Evolutionary conservation across 1,140 invertebrate genomes (phyloP).

Genomic region (Pristionchus pacificus): DNA sequence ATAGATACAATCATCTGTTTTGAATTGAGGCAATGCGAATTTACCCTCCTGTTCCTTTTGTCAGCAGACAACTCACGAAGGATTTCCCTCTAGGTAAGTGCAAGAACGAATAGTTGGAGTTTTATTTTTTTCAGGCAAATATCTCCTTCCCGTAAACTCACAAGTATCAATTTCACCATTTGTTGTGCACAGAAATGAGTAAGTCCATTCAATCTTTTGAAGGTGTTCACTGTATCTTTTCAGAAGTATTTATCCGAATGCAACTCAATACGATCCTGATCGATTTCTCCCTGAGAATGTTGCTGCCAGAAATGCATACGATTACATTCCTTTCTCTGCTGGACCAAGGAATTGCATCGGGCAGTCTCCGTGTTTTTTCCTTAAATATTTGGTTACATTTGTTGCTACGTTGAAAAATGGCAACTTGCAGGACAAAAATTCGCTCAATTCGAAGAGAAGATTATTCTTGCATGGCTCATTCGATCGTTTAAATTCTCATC

Average conservation of each 20-base stretch:
- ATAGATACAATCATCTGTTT: neutral
- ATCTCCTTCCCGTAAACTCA: constrained; percentile 11
- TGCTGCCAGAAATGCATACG: constrained; percentile 15
- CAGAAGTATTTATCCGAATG: constrained; percentile 10
- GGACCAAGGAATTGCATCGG: constrained; percentile 33
- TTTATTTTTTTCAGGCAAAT: constrained; percentile 13
- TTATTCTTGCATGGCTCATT: constrained; percentile 25
- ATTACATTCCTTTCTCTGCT: constrained; percentile 29
- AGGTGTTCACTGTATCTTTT: constrained; percentile 3
- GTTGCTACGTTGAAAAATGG: neutral
- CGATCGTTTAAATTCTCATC: constrained; percentile 15
- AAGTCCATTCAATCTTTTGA: constrained; percentile 3
- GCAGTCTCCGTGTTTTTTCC: neutral
- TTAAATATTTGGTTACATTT: neutral
- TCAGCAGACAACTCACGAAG: constrained; percentile 70
- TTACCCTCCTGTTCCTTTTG: constrained; percentile 64
- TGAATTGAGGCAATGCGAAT: constrained; percentile 73
- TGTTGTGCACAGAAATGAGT: constrained; percentile 18
- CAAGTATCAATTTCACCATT: constrained; percentile 17
- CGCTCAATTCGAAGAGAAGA: constrained; percentile 30
- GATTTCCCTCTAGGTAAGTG: constrained; percentile 63
- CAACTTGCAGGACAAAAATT: constrained; percentile 27
- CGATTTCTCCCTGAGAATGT: constrained; percentile 25
- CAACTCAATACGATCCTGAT: constrained; percentile 20
- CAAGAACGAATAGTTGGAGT: neutral